Evolutionary conservation across 2,888 invertebrate genomes (phyloP), one percentile per base, ranked within the genome.

Genomic region (Melinaea marsaeus): DNA sequence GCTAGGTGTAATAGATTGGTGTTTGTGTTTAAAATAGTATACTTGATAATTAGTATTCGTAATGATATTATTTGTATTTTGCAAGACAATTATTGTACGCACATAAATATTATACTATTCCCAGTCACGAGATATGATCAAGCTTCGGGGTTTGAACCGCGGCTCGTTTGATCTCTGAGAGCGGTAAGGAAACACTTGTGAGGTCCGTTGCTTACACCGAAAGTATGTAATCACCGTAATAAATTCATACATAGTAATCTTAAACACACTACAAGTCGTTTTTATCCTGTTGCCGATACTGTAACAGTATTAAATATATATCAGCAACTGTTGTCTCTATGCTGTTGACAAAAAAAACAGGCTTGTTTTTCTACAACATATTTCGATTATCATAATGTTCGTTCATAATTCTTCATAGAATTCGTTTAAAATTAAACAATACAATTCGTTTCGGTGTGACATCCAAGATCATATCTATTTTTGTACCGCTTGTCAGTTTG

Each of bases 131-230:
- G 70, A 75, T 74, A 71, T 66, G 59, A 71, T 69, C 68, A 71
- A 76, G 80, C 80, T 56, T 37, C 55, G 58, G 60, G 78, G 80
- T 81, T 79, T 79, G 82, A 79, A 76, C 79, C 55, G 71, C 81
- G 79, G 78, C 71, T 61, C 76, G 77, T 86, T 86, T 87, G 85
- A 84, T 79, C 74, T 71, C 76, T 77, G 72, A 70, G 75, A 75
- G 73, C 77, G 81, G 77, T 75, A 75, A 71, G 72, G 71, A 79
- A 79, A 79, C 74, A 72, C 79, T 80, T 71, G 66, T 74, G 62
- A 55, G 55, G 59, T 63, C 66, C 61, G 58, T 9, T 13, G 22
- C 11, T 80, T 63, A 84, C 80, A 85, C 82, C 72, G 75, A 61
- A 34, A 45, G 72, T 69, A 71, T 67, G 32, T 37, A 61, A 37